Evolutionary conservation across 53 echinoderm and acorn worm species (phyloP).

Genomic region (Holothuria leucospilota): DNA sequence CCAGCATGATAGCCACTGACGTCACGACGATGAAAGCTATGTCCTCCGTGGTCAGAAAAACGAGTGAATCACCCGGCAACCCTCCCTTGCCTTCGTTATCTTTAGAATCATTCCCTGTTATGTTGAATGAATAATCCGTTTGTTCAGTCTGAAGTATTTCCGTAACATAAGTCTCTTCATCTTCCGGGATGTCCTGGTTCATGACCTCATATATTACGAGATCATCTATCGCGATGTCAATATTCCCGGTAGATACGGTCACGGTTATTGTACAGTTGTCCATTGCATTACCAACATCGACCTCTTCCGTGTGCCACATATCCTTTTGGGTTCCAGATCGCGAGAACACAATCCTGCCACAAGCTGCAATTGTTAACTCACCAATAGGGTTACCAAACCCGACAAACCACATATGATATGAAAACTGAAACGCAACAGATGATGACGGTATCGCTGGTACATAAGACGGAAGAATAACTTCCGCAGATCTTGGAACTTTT

Average conservation of each 20-base stretch:
- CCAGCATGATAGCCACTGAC: constrained; percentile 23
- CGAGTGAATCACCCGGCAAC: not conserved
- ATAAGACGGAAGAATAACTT: constrained; percentile 4
- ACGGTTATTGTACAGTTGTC: constrained; percentile 11
- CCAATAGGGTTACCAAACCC: constrained; percentile 7
- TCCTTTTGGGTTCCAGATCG: constrained; percentile 1
- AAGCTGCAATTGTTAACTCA: not conserved
- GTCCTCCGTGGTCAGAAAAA: constrained; percentile 7
- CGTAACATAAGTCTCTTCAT: constrained; percentile 18
- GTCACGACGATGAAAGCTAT: constrained; percentile 27
- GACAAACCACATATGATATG: constrained; percentile 42
- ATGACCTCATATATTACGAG: constrained; percentile 22
- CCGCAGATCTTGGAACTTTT: not conserved
- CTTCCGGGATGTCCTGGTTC: not conserved
- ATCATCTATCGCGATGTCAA: constrained; percentile 36
- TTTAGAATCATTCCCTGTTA: not conserved
- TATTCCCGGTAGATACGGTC: not conserved
- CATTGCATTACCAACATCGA: constrained; percentile 17
- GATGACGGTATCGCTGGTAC: not conserved
- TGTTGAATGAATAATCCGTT: not conserved
- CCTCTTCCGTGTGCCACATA: constrained; percentile 19
- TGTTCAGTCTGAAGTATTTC: constrained; percentile 15
- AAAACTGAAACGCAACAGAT: not conserved
- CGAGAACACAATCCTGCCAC: not conserved
- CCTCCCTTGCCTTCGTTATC: not conserved